Evolutionary conservation across 2,113 vertebrate genomes (phyloP).

Genomic region (Antennarius striatus): DNA sequence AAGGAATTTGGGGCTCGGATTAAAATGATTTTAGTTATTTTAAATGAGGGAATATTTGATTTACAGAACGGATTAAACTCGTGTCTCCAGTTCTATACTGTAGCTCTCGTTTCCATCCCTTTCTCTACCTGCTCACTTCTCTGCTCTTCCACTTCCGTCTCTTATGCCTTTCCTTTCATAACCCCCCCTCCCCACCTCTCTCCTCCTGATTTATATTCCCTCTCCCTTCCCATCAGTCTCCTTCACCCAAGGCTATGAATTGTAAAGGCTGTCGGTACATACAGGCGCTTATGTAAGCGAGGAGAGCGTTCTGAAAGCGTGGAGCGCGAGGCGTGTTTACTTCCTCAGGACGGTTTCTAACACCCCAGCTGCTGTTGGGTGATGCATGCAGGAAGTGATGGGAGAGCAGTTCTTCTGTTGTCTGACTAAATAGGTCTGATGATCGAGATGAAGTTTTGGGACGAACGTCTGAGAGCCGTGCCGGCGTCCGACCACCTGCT

Average conservation of each 20-base stretch:
- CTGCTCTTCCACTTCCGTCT: not conserved
- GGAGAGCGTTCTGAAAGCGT: conserved; percentile 20
- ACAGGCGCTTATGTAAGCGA: conserved; percentile 39
- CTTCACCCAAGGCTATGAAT: conserved; percentile 31
- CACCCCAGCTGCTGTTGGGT: conserved; percentile 36
- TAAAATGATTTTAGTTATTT: no score
- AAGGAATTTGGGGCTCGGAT: no score
- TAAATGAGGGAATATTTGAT: no score
- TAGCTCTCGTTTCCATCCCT: conserved; percentile 17
- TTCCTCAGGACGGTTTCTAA: conserved; percentile 34
- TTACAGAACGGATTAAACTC: no score
- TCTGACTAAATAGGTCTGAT: no score
- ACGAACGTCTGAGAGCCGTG: no score
- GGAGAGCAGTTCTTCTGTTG: not conserved
- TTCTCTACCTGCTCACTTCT: not conserved
- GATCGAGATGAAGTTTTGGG: no score
- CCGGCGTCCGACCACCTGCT: conserved; percentile 16
- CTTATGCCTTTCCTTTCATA: conserved; percentile 15
- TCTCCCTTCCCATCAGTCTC: conserved; percentile 13
- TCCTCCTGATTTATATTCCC: conserved; percentile 1
- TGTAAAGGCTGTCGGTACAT: conserved; percentile 35
- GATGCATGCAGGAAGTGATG: conserved; percentile 1
- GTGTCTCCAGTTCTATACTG: no score
- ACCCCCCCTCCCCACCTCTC: conserved; percentile 1
- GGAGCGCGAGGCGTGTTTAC: conserved; percentile 15